Conservation (phyloP, 2,797 vertebrate genomes). For the Thalassophryne amazonica region DNA sequence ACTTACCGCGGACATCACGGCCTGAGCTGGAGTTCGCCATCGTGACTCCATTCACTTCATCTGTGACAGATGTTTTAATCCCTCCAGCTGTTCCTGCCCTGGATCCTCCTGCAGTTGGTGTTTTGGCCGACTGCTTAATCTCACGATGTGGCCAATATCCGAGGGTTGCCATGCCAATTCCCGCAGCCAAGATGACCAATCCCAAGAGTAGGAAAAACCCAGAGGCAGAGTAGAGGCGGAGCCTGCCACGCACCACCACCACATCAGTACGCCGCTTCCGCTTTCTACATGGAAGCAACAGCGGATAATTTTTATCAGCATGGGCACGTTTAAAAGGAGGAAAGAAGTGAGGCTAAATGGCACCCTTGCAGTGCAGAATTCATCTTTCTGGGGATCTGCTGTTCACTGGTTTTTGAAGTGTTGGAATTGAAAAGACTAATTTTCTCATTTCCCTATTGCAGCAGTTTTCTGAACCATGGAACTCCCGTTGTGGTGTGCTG, state of each 20-base stretch:
- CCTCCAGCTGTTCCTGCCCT: neutral
- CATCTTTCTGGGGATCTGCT: too few species aligned
- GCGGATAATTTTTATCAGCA: too few species aligned
- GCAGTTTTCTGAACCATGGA: too few species aligned
- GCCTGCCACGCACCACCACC: constrained; percentile 91
- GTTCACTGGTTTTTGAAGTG: too few species aligned
- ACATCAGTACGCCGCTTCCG: constrained; percentile 89
- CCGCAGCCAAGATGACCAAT: constrained; percentile 86
- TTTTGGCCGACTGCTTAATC: constrained; percentile 5
- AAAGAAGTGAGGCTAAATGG: too few species aligned
- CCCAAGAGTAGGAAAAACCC: constrained; percentile 95
- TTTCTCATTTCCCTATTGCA: too few species aligned
- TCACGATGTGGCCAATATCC: constrained; percentile 93
- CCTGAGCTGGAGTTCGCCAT: constrained; percentile 21
- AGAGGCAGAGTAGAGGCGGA: constrained; percentile 92
- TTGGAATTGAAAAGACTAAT: too few species aligned
- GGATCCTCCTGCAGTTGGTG: constrained; percentile 39
- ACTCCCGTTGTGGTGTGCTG: too few species aligned
- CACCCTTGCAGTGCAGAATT: too few species aligned
- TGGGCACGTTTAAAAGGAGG: too few species aligned
- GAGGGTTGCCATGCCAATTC: constrained; percentile 94
- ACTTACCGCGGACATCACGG: constrained; percentile 39
- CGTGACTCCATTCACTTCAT: constrained; percentile 10
- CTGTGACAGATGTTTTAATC: neutral
- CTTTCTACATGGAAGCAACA: constrained; percentile 52